These are phyloP conservation scores for Tympanoctomys barrerae DNA, from an alignment of 2,797 vertebrate genomes.

Conservation along the genomic window DNA sequence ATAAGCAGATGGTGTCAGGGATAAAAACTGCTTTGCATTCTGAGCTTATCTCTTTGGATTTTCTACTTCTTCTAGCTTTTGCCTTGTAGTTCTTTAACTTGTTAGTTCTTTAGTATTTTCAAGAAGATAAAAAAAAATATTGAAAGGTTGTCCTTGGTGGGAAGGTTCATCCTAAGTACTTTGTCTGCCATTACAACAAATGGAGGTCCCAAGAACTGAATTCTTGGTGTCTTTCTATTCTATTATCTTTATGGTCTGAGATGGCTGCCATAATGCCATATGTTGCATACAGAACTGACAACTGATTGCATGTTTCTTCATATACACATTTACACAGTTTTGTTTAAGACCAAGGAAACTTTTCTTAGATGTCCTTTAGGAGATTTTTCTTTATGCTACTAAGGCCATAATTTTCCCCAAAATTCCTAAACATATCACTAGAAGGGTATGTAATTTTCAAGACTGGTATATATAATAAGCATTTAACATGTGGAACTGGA, in stretches of 20 bases:
- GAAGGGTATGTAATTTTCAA: neutral
- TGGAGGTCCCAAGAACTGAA: neutral
- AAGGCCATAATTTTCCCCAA: constrained; percentile 18
- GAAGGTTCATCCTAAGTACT: constrained; percentile 7
- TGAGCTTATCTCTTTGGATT: neutral
- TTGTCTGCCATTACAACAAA: neutral
- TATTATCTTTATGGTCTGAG: neutral
- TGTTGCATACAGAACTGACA: neutral
- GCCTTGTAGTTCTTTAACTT: constrained; percentile 24
- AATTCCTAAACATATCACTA: constrained; percentile 48
- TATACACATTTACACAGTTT: neutral
- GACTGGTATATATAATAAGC: constrained; percentile 2
- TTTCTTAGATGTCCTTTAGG: constrained; percentile 4
- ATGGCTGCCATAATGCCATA: neutral
- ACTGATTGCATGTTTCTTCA: constrained; percentile 3
- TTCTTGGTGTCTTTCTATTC: neutral
- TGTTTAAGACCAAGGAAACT: constrained; percentile 52
- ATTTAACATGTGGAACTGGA: neutral
- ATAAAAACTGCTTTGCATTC: neutral
- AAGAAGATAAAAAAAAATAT: constrained; percentile 14
- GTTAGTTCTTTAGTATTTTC: constrained; percentile 43
- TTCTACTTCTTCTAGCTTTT: neutral
- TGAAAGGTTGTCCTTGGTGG: neutral
- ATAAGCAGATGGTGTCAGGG: neutral
- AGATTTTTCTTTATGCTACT: constrained; percentile 33